phyloP scores from a whole-genome alignment of 2,113 vertebrate genomes.

The Thunnus thynnus region DNA sequence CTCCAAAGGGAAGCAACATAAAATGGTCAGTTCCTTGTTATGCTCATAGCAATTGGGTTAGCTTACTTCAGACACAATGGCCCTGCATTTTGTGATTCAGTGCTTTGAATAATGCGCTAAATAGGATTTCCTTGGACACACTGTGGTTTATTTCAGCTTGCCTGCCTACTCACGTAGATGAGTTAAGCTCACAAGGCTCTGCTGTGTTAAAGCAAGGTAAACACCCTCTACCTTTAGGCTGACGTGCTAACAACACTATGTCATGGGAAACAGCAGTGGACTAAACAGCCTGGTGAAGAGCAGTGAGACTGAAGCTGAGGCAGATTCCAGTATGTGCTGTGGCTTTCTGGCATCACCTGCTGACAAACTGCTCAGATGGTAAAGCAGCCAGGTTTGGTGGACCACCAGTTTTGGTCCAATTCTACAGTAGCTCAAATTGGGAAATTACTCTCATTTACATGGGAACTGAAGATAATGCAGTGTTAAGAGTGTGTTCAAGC shows the following conservation, averaged over 20 bases:
- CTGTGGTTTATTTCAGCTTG: slow-evolving; percentile 56
- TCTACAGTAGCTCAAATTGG: slow-evolving; percentile 32
- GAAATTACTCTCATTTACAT: slow-evolving; percentile 29
- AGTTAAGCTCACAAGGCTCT: slow-evolving; percentile 55
- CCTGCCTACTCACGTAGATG: slow-evolving; percentile 49
- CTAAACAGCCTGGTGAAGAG: slow-evolving; percentile 56
- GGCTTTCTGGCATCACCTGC: slow-evolving; percentile 43
- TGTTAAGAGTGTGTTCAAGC: background rate
- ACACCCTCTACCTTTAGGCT: slow-evolving; percentile 61
- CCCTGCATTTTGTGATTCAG: slow-evolving; percentile 59
- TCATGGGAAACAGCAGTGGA: slow-evolving; percentile 44
- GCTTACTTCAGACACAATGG: slow-evolving; percentile 61
- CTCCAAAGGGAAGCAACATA: slow-evolving; percentile 46
- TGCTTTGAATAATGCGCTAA: slow-evolving; percentile 71
- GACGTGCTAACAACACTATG: slow-evolving; percentile 50
- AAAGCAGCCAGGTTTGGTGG: slow-evolving; percentile 23
- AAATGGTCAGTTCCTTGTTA: slow-evolving; percentile 51
- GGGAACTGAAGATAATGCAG: slow-evolving; percentile 5
- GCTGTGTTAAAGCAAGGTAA: slow-evolving; percentile 58
- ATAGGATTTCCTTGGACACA: slow-evolving; percentile 68
- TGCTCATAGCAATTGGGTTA: slow-evolving; percentile 55
- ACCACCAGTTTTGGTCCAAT: slow-evolving; percentile 36
- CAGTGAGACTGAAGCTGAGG: slow-evolving; percentile 30
- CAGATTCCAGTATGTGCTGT: slow-evolving; percentile 48
- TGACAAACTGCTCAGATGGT: slow-evolving; percentile 54